A percentile compares a stretch with the other conserved stretches of the same genome.
These are phyloP conservation scores for Bovichtus diacanthus DNA, from an alignment of 2,797 vertebrate genomes.

Conservation along the genomic window DNA sequence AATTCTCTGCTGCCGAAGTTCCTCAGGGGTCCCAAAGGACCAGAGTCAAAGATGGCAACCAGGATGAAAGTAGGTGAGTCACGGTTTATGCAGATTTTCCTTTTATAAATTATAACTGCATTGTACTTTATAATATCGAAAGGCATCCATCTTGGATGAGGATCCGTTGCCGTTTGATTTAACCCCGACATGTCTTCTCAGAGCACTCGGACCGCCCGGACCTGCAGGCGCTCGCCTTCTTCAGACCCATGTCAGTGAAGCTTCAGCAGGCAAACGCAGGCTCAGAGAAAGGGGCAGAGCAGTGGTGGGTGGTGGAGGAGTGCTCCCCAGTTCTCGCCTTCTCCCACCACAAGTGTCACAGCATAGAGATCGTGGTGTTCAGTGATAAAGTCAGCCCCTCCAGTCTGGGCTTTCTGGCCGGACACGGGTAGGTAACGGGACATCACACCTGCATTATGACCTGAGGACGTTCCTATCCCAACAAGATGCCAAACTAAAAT, in stretches of 20 bases:
- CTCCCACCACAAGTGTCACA: slow-evolving; percentile 72
- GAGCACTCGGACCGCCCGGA: slow-evolving; percentile 68
- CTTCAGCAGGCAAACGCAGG: slow-evolving; percentile 74
- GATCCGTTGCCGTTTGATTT: background rate
- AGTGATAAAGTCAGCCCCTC: slow-evolving; percentile 90
- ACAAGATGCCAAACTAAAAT: no score
- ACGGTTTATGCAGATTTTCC: background rate
- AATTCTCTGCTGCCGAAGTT: slow-evolving; percentile 79
- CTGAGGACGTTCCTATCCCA: background rate
- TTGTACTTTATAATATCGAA: background rate
- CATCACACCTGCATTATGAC: background rate
- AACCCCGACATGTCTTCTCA: slow-evolving; percentile 30
- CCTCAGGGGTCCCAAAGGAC: slow-evolving; percentile 76
- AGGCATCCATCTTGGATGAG: background rate
- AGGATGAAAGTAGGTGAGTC: slow-evolving; percentile 71
- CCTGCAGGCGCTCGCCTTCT: slow-evolving; percentile 78
- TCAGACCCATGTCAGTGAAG: slow-evolving; percentile 83
- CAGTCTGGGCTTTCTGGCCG: slow-evolving; percentile 87
- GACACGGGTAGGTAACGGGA: slow-evolving; percentile 82
- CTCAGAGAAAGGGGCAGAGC: slow-evolving; percentile 43
- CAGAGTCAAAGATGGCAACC: slow-evolving; percentile 81
- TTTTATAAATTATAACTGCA: background rate
- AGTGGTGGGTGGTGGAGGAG: slow-evolving; percentile 88
- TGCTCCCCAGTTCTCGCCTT: slow-evolving; percentile 66
- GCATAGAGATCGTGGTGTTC: slow-evolving; percentile 84